phyloP scores from a whole-genome alignment of 2,888 invertebrate species.

The Alsophila aescularia region DNA sequence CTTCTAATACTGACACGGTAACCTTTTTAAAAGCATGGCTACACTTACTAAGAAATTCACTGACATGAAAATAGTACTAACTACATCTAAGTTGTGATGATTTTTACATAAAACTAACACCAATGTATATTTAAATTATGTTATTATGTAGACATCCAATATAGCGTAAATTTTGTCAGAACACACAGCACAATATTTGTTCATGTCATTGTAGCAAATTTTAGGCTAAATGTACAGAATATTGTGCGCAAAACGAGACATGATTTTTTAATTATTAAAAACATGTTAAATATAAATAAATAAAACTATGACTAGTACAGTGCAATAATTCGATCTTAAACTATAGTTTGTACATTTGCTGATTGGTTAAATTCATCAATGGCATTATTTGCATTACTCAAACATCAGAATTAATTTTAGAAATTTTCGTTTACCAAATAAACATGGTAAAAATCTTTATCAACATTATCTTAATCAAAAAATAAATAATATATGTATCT shows the following conservation, averaged over 20 bases:
- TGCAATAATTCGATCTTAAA: constrained; percentile 46
- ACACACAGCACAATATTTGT: neutral
- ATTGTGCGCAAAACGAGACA: constrained; percentile 36
- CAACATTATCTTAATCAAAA: too few species aligned
- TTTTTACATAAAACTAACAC: constrained; percentile 28
- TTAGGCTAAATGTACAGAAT: constrained; percentile 21
- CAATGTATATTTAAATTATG: constrained; percentile 33
- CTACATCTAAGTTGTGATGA: constrained; percentile 12
- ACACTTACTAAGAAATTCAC: constrained; percentile 4
- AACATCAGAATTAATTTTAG: neutral
- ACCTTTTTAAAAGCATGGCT: neutral
- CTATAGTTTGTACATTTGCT: constrained; percentile 53
- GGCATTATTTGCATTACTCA: constrained; percentile 5
- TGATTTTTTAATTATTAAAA: constrained; percentile 33
- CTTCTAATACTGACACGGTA: constrained; percentile 30
- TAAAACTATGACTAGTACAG: constrained; percentile 55
- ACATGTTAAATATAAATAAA: constrained; percentile 42
- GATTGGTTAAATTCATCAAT: constrained; percentile 33
- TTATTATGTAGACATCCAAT: constrained; percentile 1
- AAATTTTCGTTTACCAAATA: neutral
- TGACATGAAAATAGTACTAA: constrained; percentile 1
- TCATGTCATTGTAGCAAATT: neutral
- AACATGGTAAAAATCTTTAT: too few species aligned
- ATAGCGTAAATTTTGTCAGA: constrained; percentile 20
- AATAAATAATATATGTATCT: too few species aligned